These are phyloP conservation scores for Acrocephalus kingi DNA, from an alignment of 2,113 vertebrate species.

Conservation along the genomic window DNA sequence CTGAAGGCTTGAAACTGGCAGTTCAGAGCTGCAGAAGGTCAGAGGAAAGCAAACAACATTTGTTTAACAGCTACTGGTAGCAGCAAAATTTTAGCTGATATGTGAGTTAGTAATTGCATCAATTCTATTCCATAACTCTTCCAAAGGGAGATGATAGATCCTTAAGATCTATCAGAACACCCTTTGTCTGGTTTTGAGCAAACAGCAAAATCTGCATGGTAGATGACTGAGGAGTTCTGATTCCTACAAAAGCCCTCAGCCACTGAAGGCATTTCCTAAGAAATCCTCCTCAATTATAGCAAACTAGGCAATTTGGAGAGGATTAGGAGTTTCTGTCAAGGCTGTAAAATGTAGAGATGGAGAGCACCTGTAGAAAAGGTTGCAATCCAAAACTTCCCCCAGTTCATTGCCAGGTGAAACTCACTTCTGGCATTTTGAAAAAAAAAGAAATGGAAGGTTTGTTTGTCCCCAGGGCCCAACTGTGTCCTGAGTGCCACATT, in stretches of 20 bases:
- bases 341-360: background rate
- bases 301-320: background rate
- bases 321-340: background rate
- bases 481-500: background rate
- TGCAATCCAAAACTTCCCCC: background rate
- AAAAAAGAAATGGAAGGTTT: background rate
- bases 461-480: background rate
- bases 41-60: background rate
- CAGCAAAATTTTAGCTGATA: background rate
- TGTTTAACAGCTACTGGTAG: background rate
- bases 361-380: background rate
- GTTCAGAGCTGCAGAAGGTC: background rate
- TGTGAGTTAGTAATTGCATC: background rate
- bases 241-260: background rate
- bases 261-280: background rate
- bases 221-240: background rate
- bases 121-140: background rate
- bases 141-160: background rate
- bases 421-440: background rate
- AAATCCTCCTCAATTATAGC: background rate
- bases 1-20: background rate
- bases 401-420: background rate
- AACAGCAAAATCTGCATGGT: background rate
- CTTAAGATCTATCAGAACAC: background rate
- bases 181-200: background rate